These are phyloP conservation scores for Daphoenositta chrysoptera DNA, from an alignment of 2,113 vertebrate species.

Conservation along the genomic window DNA sequence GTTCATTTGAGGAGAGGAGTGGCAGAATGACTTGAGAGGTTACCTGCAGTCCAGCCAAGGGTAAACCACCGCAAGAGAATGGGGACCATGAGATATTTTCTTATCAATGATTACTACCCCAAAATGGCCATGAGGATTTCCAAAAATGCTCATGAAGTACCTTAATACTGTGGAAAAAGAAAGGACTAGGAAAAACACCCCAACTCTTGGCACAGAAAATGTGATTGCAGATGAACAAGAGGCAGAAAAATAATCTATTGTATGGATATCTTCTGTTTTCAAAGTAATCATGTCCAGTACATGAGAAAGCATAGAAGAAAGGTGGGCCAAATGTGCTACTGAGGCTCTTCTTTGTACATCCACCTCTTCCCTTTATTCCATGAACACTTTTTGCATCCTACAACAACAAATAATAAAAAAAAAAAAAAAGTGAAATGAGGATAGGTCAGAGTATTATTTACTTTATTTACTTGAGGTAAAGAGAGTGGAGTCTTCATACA, in stretches of 20 bases:
- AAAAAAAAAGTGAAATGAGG: background rate
- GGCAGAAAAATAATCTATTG: background rate
- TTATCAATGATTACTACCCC: background rate
- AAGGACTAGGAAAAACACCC: fast-evolving
- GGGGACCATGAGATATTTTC: background rate
- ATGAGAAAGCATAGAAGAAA: background rate
- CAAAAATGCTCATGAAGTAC: background rate
- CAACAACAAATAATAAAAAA: background rate
- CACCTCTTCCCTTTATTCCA: background rate
- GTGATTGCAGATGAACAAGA: background rate
- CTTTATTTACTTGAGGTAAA: background rate
- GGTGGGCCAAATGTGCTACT: background rate
- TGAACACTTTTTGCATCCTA: background rate
- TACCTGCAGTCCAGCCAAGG: background rate
- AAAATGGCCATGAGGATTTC: background rate
- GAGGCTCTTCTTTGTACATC: background rate
- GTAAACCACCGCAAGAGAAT: background rate
- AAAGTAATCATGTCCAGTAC: background rate
- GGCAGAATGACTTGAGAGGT: background rate
- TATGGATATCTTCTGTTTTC: background rate
- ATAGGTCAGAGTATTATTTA: background rate
- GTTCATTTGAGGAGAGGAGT: background rate
- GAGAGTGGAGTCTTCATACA: background rate
- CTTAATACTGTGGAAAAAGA: background rate
- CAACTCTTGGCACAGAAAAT: background rate